Evolutionary conservation across 2,888 invertebrate species (phyloP).

Genomic region (Altica lythri): DNA sequence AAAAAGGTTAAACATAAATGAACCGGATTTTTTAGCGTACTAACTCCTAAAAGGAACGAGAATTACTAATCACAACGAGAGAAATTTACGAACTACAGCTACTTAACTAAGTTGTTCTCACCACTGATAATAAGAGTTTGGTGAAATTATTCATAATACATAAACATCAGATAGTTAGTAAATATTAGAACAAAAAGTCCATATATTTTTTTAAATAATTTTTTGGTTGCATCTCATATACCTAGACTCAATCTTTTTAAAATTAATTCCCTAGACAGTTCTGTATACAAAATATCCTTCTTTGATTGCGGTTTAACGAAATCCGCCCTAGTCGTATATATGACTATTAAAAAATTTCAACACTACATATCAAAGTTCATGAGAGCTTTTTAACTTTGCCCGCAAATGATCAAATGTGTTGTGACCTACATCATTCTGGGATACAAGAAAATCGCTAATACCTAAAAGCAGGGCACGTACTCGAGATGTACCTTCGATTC

Average conservation of each 20-base stretch:
- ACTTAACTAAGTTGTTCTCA: too few species aligned
- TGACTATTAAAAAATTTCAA: conserved; percentile 6
- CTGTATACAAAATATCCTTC: not conserved
- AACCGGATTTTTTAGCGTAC: too few species aligned
- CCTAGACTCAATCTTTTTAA: too few species aligned
- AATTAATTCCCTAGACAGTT: not conserved
- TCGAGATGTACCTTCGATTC: conserved; percentile 24
- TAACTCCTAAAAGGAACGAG: too few species aligned
- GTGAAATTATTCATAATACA: too few species aligned
- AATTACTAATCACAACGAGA: too few species aligned
- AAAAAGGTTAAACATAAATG: too few species aligned
- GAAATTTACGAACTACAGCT: too few species aligned
- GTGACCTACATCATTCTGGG: conserved; percentile 23
- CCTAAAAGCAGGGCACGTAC: conserved; percentile 25
- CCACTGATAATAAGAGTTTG: too few species aligned
- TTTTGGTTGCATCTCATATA: too few species aligned
- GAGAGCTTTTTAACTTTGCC: conserved; percentile 25
- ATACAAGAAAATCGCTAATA: conserved; percentile 22
- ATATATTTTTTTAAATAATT: not conserved
- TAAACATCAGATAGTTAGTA: too few species aligned
- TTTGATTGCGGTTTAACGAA: conserved; percentile 4
- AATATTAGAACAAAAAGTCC: not conserved
- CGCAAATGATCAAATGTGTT: conserved; percentile 26
- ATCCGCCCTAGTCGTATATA: conserved; percentile 5
- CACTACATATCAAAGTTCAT: conserved; percentile 18